Conservation (phyloP, 2,797 vertebrate species). For the Geotria australis region DNA sequence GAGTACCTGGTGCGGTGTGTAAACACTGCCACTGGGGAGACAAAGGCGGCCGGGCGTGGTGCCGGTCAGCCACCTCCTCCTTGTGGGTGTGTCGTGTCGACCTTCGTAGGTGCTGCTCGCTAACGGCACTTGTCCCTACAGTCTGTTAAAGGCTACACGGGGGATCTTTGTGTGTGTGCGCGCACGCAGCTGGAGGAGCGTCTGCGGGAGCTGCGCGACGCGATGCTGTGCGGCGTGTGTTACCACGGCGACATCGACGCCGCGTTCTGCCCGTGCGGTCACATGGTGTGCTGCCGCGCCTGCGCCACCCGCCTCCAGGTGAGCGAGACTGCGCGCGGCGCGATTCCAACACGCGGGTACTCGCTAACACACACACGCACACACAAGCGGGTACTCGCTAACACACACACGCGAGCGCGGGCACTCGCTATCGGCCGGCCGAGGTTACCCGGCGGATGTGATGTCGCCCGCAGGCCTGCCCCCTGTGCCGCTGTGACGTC, state of each 20-base stretch:
- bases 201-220: constrained; percentile 54
- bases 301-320: constrained; percentile 74
- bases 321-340: constrained; percentile 2
- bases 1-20: no score
- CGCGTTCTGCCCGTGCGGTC: constrained; percentile 83
- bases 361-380: no score
- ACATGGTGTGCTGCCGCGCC: constrained; percentile 75
- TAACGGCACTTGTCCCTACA: no score
- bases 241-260: constrained; percentile 81
- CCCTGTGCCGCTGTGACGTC: constrained; percentile 58
- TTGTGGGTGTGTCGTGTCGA: no score
- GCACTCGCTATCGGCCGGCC: neutral
- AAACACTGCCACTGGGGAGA: no score
- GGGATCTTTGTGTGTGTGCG: constrained; percentile 10
- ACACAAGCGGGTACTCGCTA: no score
- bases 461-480: constrained; percentile 40
- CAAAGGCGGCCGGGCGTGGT: no score
- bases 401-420: no score
- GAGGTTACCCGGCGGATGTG: neutral
- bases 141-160: no score
- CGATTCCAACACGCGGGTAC: no score
- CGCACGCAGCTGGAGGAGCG: constrained; percentile 53
- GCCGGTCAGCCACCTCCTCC: no score
- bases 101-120: no score
- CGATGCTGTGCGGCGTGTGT: constrained; percentile 76